These are phyloP conservation scores for Caenorhabditis wallacei DNA, from an alignment of 2,888 invertebrate genomes.

Conservation along the genomic window DNA sequence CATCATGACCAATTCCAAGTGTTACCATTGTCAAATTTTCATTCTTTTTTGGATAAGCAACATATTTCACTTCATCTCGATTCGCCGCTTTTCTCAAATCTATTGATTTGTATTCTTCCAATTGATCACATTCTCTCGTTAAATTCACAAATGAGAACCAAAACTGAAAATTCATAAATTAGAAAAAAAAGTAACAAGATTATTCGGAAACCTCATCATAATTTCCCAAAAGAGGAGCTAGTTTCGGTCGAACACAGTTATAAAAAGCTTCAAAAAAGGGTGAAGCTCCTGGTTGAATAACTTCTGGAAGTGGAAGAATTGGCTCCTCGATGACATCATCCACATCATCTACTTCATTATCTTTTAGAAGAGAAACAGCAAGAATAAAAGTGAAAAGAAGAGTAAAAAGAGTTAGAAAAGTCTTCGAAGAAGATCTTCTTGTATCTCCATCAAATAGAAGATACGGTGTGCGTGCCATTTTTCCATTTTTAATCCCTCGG, in stretches of 20 bases:
- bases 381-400: neutral
- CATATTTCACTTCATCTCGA: conserved; percentile 19
- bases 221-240: conserved; percentile 4
- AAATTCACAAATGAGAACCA: conserved; percentile 28
- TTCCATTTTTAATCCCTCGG: neutral
- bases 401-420: neutral
- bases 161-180: conserved; percentile 17
- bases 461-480: neutral
- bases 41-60: conserved; percentile 31
- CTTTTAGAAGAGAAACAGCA: neutral
- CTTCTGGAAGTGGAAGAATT: neutral
- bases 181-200: neutral
- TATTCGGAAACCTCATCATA: conserved; percentile 9
- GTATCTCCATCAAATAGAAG: neutral
- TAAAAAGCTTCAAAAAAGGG: conserved; percentile 21
- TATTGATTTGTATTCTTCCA: neutral
- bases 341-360: neutral
- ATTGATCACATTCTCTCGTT: conserved; percentile 28
- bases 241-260: conserved; percentile 29
- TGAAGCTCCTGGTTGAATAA: neutral
- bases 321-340: neutral
- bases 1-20: conserved; percentile 47
- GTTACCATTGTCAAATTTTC: conserved; percentile 51
- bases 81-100: conserved; percentile 22
- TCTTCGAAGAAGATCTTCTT: neutral